Evolutionary conservation across 2,113 vertebrate genomes (phyloP).

Genomic region (Tupaia chinensis): DNA sequence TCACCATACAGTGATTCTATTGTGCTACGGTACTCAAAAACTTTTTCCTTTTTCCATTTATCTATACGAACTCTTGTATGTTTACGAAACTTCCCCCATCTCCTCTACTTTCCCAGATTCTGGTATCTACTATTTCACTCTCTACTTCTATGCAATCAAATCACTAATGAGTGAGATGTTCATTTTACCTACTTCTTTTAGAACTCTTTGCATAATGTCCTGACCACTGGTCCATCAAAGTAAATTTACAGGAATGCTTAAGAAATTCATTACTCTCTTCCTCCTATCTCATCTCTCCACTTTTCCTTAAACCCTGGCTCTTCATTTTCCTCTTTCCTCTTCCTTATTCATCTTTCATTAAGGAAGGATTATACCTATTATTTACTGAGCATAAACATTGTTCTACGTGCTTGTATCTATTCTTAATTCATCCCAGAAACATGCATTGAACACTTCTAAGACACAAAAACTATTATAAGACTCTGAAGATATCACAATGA

Average conservation of each 20-base stretch:
- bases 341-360: background rate
- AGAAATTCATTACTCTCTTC: background rate
- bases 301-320: background rate
- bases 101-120: no score
- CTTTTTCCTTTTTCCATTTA: no score
- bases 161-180: no score
- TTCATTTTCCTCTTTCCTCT: background rate
- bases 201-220: background rate
- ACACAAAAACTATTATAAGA: background rate
- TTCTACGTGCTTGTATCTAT: background rate
- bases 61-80: no score
- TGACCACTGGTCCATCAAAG: background rate
- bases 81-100: no score
- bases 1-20: no score
- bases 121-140: no score
- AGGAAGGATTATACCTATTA: background rate
- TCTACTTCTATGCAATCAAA: no score
- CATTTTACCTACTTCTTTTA: background rate
- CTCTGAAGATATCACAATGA: background rate
- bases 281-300: background rate
- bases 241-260: background rate
- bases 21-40: no score
- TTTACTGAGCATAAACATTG: background rate
- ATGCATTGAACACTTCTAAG: background rate
- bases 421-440: slow-evolving; percentile 37